Evolutionary conservation across 2,797 vertebrate species (phyloP).

Genomic region (Naso thynnoides): DNA sequence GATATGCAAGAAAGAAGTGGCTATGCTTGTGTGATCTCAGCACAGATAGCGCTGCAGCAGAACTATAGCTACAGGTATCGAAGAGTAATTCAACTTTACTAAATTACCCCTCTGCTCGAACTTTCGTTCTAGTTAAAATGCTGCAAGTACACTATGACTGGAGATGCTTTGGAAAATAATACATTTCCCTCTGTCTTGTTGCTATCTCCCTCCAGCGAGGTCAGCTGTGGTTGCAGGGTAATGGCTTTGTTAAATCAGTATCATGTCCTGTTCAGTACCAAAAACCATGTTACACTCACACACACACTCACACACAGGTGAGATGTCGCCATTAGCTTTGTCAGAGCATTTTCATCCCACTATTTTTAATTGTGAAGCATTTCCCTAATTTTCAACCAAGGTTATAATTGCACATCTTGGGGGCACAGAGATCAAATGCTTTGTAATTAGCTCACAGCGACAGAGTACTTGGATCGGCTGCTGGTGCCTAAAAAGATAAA

Average conservation of each 20-base stretch:
- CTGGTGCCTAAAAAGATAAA: conserved; percentile 68
- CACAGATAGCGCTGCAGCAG: conserved; percentile 56
- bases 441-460: conserved; percentile 77
- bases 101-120: conserved; percentile 54
- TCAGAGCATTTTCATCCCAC: conserved; percentile 59
- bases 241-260: conserved; percentile 59
- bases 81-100: conserved; percentile 35
- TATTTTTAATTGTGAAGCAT: conserved; percentile 78
- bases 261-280: conserved; percentile 33
- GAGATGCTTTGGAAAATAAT: conserved; percentile 50
- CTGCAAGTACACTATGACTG: conserved; percentile 42
- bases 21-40: conserved; percentile 54
- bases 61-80: conserved; percentile 61
- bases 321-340: conserved; percentile 64
- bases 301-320: conserved; percentile 54
- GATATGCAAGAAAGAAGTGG: conserved; percentile 58
- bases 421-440: conserved; percentile 79
- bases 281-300: conserved; percentile 27
- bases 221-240: conserved; percentile 60
- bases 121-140: conserved; percentile 65
- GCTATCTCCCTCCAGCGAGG: conserved; percentile 66
- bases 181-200: conserved; percentile 42
- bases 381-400: conserved; percentile 71
- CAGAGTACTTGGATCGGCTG: conserved; percentile 62
- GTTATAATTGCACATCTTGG: conserved; percentile 74